phyloP scores from a whole-genome alignment of 2,113 vertebrate genomes.

The Meriones unguiculatus region DNA sequence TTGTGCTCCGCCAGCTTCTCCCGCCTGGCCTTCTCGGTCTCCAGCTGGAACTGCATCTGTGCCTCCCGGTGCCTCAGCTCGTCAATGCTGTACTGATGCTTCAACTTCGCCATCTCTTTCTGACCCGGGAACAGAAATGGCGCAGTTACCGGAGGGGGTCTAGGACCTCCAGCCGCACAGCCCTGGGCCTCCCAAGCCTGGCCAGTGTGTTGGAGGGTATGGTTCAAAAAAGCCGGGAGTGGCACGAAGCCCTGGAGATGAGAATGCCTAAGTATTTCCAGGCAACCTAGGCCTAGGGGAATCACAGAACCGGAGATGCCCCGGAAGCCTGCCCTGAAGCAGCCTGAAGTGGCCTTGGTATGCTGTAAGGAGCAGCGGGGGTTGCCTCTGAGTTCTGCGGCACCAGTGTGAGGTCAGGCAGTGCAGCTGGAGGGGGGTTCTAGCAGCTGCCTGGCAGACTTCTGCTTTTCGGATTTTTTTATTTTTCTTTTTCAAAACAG shows the following conservation, averaged over 20 bases:
- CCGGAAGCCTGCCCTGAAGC: neutral
- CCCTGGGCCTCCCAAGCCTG: fast-evolving
- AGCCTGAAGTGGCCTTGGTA: neutral
- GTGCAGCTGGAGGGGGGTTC: neutral
- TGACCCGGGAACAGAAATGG: constrained; percentile 51
- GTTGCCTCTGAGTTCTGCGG: neutral
- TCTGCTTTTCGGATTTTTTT: neutral
- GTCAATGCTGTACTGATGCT: constrained; percentile 85
- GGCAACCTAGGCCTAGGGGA: neutral
- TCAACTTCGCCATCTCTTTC: constrained; percentile 85
- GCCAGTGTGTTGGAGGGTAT: neutral
- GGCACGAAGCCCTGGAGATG: neutral
- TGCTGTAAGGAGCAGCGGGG: neutral
- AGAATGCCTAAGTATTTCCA: neutral
- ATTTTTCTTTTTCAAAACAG: neutral
- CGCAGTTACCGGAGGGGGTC: fast-evolving
- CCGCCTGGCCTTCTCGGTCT: constrained; percentile 75
- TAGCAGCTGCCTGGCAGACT: neutral
- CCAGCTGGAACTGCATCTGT: constrained; percentile 67
- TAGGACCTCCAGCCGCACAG: neutral
- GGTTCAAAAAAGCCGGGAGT: neutral
- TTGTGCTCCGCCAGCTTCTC: constrained; percentile 88
- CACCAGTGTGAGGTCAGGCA: neutral
- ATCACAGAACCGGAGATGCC: neutral
- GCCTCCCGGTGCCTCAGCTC: constrained; percentile 85